A percentile compares a stretch with the other conserved stretches of the same genome.
Evolutionary conservation across 2,888 invertebrate species (phyloP).

Genomic region (Oxytorus armatus): DNA sequence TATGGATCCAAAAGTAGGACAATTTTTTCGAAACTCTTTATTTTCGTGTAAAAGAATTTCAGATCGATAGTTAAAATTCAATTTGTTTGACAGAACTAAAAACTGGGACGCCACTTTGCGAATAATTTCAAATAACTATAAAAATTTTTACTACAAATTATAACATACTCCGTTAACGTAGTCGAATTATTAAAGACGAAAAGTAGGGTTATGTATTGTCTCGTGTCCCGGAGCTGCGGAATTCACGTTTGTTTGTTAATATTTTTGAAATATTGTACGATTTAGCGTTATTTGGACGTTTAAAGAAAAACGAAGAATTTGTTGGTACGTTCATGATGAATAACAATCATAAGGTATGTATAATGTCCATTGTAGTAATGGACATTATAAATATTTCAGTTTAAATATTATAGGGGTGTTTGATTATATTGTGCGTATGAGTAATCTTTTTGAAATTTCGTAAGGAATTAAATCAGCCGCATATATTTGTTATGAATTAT

Average conservation of each 20-base stretch:
- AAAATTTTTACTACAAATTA: too few species aligned
- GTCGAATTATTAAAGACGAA: background rate
- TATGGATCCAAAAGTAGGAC: too few species aligned
- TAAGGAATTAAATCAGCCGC: too few species aligned
- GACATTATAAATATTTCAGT: background rate
- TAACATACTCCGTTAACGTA: too few species aligned
- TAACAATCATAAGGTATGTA: constrained; percentile 22
- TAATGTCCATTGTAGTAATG: background rate
- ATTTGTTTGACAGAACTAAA: too few species aligned
- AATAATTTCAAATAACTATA: too few species aligned
- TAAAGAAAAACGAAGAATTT: background rate
- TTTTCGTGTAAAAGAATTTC: too few species aligned
- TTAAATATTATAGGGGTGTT: background rate
- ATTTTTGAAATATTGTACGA: constrained; percentile 46
- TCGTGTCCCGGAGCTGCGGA: background rate
- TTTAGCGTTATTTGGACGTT: background rate
- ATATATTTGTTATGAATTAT: too few species aligned
- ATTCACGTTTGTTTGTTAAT: background rate
- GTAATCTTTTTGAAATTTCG: too few species aligned
- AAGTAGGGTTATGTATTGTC: constrained; percentile 13
- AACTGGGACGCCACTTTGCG: too few species aligned
- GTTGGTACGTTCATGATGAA: constrained; percentile 15
- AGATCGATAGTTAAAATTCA: too few species aligned
- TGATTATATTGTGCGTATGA: background rate
- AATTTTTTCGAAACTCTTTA: background rate